Conservation (phyloP, 2,888 invertebrate species). For the Desoria tigrina region DNA sequence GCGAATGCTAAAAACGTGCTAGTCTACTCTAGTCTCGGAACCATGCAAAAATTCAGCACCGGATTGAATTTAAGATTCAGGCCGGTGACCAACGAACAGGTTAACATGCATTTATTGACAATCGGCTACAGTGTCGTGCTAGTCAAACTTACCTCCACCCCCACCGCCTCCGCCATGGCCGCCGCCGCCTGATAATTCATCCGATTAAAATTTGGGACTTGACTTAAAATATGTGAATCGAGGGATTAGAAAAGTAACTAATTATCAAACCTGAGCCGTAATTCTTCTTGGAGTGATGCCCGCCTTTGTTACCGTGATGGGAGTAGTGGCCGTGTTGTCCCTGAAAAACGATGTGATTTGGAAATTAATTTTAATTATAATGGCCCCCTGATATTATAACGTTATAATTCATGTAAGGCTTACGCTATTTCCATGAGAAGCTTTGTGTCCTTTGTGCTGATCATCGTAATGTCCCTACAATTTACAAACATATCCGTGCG, state of each 20-base stretch:
- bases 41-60: too few relatives aligned
- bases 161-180: conserved; percentile 39
- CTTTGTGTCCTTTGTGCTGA: conserved; percentile 51
- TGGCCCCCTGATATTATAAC: too few relatives aligned
- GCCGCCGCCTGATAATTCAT: conserved; percentile 9
- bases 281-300: conserved; percentile 29
- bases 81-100: too few relatives aligned
- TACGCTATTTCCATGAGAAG: conserved; percentile 49
- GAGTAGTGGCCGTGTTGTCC: conserved; percentile 51
- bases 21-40: too few relatives aligned
- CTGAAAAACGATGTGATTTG: conserved; percentile 13
- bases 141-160: conserved; percentile 18
- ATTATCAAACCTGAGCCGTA: conserved; percentile 16
- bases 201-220: background rate
- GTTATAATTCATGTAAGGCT: background rate
- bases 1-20: too few relatives aligned
- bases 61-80: too few relatives aligned
- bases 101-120: too few relatives aligned
- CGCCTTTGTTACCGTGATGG: conserved; percentile 49
- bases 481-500: too few relatives aligned
- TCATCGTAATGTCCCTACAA: conserved; percentile 49
- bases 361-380: background rate
- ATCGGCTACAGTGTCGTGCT: too few relatives aligned
- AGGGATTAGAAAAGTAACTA: too few relatives aligned
- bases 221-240: background rate